Evolutionary conservation across 2,797 vertebrate genomes (phyloP), one percentile per base, ranked within the genome.

Genomic region (Myoxocephalus aenaeus): DNA sequence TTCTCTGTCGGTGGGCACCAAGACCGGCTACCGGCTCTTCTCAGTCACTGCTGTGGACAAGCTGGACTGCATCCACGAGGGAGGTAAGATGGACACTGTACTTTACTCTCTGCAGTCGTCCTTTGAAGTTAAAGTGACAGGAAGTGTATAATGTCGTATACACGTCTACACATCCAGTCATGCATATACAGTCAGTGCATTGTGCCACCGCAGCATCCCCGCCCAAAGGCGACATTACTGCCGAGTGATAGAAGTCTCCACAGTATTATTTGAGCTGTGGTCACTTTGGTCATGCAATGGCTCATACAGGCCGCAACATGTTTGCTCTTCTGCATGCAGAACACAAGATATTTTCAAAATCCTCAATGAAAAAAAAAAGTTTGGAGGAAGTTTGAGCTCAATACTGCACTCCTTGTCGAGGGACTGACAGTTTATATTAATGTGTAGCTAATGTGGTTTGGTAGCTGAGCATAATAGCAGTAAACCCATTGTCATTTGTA

Each of bases 21-120:
- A 95, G 86, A 92, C 94, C 1, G 97, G 97, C 51, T 98, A 98
- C 90, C 94, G 92, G 83, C 96, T 98, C 84, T 98, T 98, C 91
- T 97, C 97, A 40, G 90, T 98, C 90, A 96, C 96, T 88, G 96
- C 96, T 50, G 96, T 97, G 91, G 97, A 98, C 66, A 96, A 96
- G 22, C 93, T 98, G 88, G 97, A 98, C 90, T 96, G 96, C 83
- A 96, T 98, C 92, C 96, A 97, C 0, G 96, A 97, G 87, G 97
- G 97, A 95, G 96, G 97, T 98, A 94, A 95, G 95, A 94, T 5
- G 12, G 20, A 54, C 65, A 14, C 34, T 62, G 7, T 34, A 34
- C 64, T 56, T 48, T 2, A 34, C 12, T 32, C 32, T 63, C 22
- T 51, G 50, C 12, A 13, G 34, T 38, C 7, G 18, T 29, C 27